phyloP scores from a whole-genome alignment of 2,797 vertebrate genomes.

The Chrysocyon brachyurus region DNA sequence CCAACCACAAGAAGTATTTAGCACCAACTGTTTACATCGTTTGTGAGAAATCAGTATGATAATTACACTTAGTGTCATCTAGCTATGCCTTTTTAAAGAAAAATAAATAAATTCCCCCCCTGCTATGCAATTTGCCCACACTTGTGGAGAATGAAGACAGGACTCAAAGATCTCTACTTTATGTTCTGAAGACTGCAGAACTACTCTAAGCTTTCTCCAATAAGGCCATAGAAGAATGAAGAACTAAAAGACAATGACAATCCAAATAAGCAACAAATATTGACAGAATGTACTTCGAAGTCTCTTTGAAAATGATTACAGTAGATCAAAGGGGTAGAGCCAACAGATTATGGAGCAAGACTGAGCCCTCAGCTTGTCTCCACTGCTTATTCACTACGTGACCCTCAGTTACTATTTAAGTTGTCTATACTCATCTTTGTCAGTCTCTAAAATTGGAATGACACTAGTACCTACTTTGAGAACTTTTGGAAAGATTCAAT shows the following conservation, averaged over 20 bases:
- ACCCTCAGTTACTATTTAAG: neutral
- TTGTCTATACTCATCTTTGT: neutral
- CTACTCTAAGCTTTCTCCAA: neutral
- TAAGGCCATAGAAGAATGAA: neutral
- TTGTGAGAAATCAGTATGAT: neutral
- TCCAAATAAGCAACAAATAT: neutral
- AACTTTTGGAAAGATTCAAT: neutral
- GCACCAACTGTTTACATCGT: neutral
- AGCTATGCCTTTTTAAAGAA: neutral
- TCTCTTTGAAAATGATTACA: neutral
- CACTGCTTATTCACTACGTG: neutral
- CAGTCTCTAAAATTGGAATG: neutral
- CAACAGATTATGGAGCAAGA: fast-evolving
- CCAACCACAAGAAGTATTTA: neutral
- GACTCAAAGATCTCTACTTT: neutral
- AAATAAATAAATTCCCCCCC: neutral
- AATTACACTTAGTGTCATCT: neutral
- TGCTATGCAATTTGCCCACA: neutral
- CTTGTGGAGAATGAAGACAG: neutral
- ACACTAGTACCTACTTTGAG: neutral
- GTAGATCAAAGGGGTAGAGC: neutral
- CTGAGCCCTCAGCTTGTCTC: neutral
- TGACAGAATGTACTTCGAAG: neutral
- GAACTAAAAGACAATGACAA: neutral
- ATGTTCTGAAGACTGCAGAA: neutral